Percentiles rank a stretch among this genome's conserved stretches.
Evolutionary conservation across 1,140 invertebrate species (phyloP).

Genomic region (Cydia strobilella): DNA sequence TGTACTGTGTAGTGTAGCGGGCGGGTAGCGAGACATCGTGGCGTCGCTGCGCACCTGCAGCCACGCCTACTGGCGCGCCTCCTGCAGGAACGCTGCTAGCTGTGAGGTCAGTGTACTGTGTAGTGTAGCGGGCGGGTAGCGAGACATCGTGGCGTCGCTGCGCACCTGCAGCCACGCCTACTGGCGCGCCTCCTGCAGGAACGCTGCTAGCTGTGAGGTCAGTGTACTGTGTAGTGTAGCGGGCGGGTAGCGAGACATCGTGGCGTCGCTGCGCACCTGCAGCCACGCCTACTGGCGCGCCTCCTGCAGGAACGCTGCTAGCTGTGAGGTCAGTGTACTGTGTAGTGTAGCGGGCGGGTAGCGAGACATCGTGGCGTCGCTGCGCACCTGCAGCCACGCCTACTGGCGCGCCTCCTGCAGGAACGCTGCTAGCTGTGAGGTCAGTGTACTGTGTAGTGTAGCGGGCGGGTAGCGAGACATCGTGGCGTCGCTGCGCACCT

Average conservation of each 20-base stretch:
- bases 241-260: too few relatives aligned
- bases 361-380: constrained; percentile 84
- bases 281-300: constrained; percentile 96
- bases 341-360: too few relatives aligned
- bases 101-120: too few relatives aligned
- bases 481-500: constrained; percentile 89
- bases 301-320: constrained; percentile 91
- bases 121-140: too few relatives aligned
- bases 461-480: too few relatives aligned
- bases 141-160: constrained; percentile 84
- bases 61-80: too few relatives aligned
- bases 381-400: constrained; percentile 93
- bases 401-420: constrained; percentile 97
- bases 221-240: too few relatives aligned
- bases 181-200: constrained; percentile 95
- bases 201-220: constrained; percentile 92
- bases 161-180: constrained; percentile 95
- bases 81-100: too few relatives aligned
- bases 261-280: constrained; percentile 90
- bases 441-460: too few relatives aligned
- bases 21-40: too few relatives aligned
- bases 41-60: too few relatives aligned
- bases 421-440: constrained; percentile 92
- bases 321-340: constrained; percentile 89
- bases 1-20: too few relatives aligned